A percentile compares a stretch with the other conserved stretches of the same genome.
Evolutionary conservation across 2,888 invertebrate genomes (phyloP).

Genomic region (Thecophora atra): DNA sequence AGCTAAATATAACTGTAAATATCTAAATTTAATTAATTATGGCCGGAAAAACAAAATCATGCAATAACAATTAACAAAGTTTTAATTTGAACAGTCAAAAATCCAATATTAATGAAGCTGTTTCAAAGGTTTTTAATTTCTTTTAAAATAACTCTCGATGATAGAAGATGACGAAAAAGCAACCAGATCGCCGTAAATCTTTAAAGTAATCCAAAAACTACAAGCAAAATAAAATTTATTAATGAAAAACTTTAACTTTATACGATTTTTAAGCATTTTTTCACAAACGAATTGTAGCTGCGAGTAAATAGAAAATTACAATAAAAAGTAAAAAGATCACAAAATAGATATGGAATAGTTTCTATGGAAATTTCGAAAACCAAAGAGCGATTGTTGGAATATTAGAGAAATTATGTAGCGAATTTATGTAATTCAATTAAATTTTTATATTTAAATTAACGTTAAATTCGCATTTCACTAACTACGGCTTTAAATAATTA

Average conservation of each 20-base stretch:
- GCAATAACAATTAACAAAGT: not conserved
- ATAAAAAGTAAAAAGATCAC: too few species aligned
- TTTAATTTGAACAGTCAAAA: not conserved
- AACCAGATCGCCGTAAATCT: too few species aligned
- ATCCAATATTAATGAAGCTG: slow-evolving; percentile 10
- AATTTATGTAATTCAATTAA: too few species aligned
- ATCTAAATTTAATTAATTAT: slow-evolving; percentile 31
- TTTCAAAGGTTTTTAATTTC: slow-evolving; percentile 12
- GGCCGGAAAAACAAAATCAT: slow-evolving; percentile 15
- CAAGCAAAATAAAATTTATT: not conserved
- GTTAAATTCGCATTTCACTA: too few species aligned
- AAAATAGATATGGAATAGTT: too few species aligned
- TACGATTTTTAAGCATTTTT: slow-evolving; percentile 32
- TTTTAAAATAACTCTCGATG: not conserved
- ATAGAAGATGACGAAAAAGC: too few species aligned
- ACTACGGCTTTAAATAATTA: too few species aligned
- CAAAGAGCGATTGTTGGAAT: too few species aligned
- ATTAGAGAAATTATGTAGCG: too few species aligned
- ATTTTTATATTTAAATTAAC: not conserved
- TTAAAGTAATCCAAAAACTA: too few species aligned
- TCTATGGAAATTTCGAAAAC: too few species aligned
- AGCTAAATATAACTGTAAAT: slow-evolving; percentile 26
- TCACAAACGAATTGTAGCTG: slow-evolving; percentile 24
- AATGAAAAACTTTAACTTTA: slow-evolving; percentile 29
- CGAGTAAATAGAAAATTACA: not conserved